Percentiles rank a stretch among this genome's conserved stretches.
phyloP scores from a whole-genome alignment of 2,113 vertebrate species.

The Anthoscopus minutus region DNA sequence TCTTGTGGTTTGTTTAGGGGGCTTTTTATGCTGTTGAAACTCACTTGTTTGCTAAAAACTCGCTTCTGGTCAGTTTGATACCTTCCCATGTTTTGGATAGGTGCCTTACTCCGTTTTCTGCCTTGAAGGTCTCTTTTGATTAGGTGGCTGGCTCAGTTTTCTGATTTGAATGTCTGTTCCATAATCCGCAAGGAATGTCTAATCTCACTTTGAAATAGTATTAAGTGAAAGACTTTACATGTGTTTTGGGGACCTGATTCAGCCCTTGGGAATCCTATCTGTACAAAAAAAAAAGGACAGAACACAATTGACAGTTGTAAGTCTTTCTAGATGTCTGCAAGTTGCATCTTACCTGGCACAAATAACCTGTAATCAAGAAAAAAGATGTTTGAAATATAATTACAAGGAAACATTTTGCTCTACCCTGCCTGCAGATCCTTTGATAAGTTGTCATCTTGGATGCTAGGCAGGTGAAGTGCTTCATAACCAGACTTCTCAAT shows the following conservation, averaged over 20 bases:
- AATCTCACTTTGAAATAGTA: neutral
- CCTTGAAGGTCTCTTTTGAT: neutral
- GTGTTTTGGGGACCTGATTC: neutral
- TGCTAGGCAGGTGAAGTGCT: neutral
- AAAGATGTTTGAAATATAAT: neutral
- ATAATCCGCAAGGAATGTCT: neutral
- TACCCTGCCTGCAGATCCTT: neutral
- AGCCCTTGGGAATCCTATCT: neutral
- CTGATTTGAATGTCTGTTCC: neutral
- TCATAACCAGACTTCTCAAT: neutral
- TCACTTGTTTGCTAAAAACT: neutral
- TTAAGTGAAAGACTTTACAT: neutral
- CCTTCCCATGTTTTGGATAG: neutral
- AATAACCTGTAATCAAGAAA: neutral
- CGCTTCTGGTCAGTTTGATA: neutral
- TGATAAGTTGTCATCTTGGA: neutral
- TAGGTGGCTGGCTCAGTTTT: neutral
- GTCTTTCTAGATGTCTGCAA: neutral
- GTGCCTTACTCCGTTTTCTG: neutral
- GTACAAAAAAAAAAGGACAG: neutral
- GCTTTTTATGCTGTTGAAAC: neutral
- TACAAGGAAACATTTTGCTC: neutral
- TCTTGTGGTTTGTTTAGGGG: accelerated
- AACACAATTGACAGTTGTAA: neutral
- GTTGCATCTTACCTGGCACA: neutral